A percentile compares a stretch with the other conserved stretches of the same genome.
These are phyloP conservation scores for Microcebus griseorufus DNA, from an alignment of 2,113 vertebrate species.

Conservation along the genomic window DNA sequence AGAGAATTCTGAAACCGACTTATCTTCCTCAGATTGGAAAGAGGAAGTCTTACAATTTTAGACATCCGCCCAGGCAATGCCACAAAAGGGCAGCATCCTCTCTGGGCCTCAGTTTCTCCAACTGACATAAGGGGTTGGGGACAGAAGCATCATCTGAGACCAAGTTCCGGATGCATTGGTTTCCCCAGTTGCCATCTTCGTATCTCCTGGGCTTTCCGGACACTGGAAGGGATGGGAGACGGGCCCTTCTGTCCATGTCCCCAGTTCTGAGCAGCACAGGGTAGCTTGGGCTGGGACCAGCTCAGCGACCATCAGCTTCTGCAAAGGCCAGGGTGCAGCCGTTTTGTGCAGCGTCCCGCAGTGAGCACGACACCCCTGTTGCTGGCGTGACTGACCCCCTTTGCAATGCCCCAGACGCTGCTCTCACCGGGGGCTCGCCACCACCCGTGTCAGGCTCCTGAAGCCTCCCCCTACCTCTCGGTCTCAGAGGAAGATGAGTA, in stretches of 20 bases:
- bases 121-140: not conserved
- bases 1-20: not conserved
- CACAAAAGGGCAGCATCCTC: not conserved
- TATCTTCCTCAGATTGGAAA: not conserved
- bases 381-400: not conserved
- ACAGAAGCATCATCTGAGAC: not conserved
- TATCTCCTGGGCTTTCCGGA: not conserved
- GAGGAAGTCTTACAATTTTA: not conserved
- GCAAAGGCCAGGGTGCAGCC: not conserved
- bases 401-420: not conserved
- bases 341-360: not conserved
- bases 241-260: rapidly evolving
- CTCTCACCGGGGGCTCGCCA: not conserved
- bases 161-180: not conserved
- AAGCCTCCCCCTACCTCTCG: not conserved
- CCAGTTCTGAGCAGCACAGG: not conserved
- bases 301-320: not conserved
- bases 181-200: not conserved
- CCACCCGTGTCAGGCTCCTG: not conserved
- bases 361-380: rapidly evolving
- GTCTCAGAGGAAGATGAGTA: not conserved
- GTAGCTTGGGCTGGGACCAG: not conserved
- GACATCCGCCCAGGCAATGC: not conserved
- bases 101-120: not conserved
- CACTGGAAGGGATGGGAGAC: not conserved